Percentiles rank a stretch among this genome's conserved stretches.
Evolutionary conservation across 2,113 vertebrate species (phyloP).

Genomic region (Catharus bicknelli): DNA sequence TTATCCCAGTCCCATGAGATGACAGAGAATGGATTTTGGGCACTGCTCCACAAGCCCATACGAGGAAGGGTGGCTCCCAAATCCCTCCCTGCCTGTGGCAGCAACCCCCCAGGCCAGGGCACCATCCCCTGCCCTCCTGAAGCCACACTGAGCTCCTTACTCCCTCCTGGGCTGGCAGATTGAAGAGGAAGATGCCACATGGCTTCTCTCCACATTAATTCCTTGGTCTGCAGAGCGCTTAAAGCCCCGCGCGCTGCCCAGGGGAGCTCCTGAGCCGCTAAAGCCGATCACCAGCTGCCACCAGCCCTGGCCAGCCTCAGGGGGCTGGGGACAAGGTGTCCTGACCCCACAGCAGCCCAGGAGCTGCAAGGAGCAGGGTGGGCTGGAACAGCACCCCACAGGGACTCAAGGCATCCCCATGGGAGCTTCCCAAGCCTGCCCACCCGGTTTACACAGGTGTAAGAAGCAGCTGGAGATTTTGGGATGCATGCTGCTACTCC

Average conservation of each 20-base stretch:
- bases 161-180: background rate
- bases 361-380: background rate
- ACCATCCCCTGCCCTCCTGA: background rate
- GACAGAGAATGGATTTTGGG: background rate
- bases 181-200: background rate
- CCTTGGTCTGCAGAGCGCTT: background rate
- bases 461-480: background rate
- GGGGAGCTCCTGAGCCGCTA: background rate
- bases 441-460: fast-evolving
- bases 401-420: background rate
- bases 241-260: background rate
- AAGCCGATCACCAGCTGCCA: background rate
- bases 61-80: background rate
- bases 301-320: background rate
- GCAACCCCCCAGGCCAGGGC: background rate
- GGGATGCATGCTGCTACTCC: fast-evolving
- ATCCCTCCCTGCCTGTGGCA: background rate
- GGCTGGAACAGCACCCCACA: fast-evolving
- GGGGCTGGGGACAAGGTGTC: background rate
- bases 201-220: background rate
- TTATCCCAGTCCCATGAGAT: background rate
- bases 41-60: background rate
- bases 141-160: background rate
- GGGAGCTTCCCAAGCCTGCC: background rate
- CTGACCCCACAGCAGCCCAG: background rate